A percentile compares a stretch with the other conserved stretches of the same genome.
Evolutionary conservation across 2,797 vertebrate genomes (phyloP).

Genomic region (Crocodylus rhombifer): DNA sequence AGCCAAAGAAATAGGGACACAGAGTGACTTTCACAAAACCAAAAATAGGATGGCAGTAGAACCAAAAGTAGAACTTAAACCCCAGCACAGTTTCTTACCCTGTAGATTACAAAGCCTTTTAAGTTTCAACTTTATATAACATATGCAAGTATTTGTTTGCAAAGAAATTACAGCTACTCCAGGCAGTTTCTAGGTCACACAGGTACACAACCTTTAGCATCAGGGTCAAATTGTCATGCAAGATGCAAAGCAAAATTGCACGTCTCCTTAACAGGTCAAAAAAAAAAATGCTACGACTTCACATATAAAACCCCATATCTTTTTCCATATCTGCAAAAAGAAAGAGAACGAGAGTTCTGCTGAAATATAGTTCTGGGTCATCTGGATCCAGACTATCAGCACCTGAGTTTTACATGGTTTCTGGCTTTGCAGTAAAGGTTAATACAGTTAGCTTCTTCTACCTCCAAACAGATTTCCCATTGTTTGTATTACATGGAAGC

Average conservation of each 20-base stretch:
- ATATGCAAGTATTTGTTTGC: background rate
- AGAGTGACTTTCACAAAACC: too few relatives aligned
- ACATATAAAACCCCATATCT: background rate
- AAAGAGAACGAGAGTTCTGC: accelerated
- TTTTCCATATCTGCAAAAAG: background rate
- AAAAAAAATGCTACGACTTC: background rate
- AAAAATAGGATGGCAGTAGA: too few relatives aligned
- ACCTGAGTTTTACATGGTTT: background rate
- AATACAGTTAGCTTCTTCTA: background rate
- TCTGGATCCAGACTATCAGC: background rate
- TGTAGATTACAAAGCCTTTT: background rate
- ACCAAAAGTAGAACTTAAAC: too few relatives aligned
- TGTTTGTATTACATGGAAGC: background rate
- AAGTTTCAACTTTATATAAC: background rate
- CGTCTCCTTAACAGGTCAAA: background rate
- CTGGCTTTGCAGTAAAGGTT: background rate
- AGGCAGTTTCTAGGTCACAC: background rate
- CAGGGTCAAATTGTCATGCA: too few relatives aligned
- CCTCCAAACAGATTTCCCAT: background rate
- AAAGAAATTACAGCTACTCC: background rate
- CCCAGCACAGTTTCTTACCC: background rate
- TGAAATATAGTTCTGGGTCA: background rate
- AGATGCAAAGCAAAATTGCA: background rate
- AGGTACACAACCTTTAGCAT: background rate
- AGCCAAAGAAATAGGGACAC: too few relatives aligned